These are phyloP conservation scores for Camelus bactrianus DNA, from an alignment of 2,113 vertebrate species.

Conservation along the genomic window DNA sequence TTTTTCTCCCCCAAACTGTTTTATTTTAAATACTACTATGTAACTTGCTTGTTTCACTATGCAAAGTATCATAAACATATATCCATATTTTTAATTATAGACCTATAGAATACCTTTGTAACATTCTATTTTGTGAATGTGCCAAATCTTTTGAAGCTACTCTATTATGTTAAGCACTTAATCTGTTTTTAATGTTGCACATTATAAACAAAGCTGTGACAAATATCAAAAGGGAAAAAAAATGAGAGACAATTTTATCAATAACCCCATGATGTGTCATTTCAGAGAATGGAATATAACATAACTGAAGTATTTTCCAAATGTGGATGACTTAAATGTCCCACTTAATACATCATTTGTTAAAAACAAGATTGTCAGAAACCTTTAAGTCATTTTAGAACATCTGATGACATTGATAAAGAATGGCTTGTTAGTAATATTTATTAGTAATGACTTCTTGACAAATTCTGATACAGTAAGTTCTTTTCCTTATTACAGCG, in stretches of 20 bases:
- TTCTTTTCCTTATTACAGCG: not conserved
- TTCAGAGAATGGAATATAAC: not conserved
- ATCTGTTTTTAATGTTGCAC: not conserved
- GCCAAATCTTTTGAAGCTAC: not conserved
- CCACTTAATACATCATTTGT: not conserved
- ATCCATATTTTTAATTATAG: not conserved
- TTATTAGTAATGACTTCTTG: slow-evolving; percentile 13
- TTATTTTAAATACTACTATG: not conserved
- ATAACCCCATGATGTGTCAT: not conserved
- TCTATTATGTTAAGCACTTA: not conserved
- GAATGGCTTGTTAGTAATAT: not conserved
- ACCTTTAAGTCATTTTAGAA: not conserved
- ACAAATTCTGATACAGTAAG: not conserved
- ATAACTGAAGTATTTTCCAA: not conserved
- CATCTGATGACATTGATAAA: not conserved
- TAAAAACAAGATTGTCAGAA: not conserved
- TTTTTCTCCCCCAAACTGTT: not conserved
- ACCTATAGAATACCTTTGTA: not conserved
- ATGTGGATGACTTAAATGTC: not conserved
- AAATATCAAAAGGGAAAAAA: not conserved
- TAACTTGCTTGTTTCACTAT: not conserved
- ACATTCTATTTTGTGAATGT: not conserved
- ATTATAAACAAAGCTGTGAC: not conserved
- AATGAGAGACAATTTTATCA: not conserved
- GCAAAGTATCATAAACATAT: not conserved